phyloP scores from a whole-genome alignment of 2,888 invertebrate species.

The Lottia scabra region DNA sequence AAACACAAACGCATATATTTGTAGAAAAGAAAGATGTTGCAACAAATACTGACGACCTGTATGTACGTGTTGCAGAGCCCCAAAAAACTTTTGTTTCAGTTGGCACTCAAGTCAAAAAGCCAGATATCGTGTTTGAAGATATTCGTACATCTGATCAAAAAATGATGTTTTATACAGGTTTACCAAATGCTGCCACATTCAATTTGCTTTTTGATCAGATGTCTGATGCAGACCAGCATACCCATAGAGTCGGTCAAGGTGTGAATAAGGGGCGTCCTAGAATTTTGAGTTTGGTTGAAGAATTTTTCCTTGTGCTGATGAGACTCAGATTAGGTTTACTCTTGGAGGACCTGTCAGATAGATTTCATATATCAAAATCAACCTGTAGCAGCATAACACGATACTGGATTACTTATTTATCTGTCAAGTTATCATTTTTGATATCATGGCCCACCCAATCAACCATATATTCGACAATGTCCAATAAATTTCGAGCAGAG shows the following conservation, averaged over 20 bases:
- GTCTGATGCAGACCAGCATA: background rate
- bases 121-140: no score
- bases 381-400: background rate
- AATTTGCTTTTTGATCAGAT: background rate
- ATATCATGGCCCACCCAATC: slow-evolving; percentile 16
- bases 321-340: background rate
- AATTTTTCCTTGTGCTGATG: background rate
- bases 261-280: background rate
- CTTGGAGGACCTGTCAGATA: no score
- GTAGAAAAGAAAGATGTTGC: no score
- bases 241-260: background rate
- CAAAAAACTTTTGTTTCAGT: no score
- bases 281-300: background rate
- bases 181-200: no score
- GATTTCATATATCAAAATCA: no score
- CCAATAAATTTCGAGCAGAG: slow-evolving; percentile 21
- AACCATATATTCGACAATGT: slow-evolving; percentile 18
- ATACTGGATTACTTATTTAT: slow-evolving; percentile 10
- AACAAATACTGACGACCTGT: no score
- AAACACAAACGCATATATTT: no score
- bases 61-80: no score
- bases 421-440: slow-evolving; percentile 12
- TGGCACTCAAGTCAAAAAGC: no score
- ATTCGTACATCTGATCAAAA: no score
- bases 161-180: no score